Conservation (phyloP, 2,888 invertebrate species). For the Oscheius sp. region DNA sequence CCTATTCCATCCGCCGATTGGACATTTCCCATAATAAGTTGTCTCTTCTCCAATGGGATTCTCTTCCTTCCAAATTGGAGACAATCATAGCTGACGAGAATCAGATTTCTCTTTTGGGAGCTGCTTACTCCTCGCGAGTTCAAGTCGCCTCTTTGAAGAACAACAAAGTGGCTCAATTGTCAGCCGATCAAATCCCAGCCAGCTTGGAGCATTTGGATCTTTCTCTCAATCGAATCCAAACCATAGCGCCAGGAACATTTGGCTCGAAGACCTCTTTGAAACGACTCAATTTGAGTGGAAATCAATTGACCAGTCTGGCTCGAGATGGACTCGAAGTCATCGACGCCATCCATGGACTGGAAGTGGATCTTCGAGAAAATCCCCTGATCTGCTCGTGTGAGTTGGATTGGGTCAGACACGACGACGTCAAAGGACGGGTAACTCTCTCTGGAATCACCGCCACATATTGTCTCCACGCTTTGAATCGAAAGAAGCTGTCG, state of each 20-base stretch:
- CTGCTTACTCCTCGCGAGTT: slow-evolving; percentile 32
- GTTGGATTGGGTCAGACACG: slow-evolving; percentile 87
- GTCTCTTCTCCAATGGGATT: slow-evolving; percentile 42
- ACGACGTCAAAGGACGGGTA: slow-evolving; percentile 72
- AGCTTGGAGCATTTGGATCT: slow-evolving; percentile 47
- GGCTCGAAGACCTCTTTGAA: slow-evolving; percentile 40
- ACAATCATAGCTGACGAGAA: slow-evolving; percentile 47
- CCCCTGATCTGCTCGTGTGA: slow-evolving; percentile 88
- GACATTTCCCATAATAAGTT: slow-evolving; percentile 49
- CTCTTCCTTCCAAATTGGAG: slow-evolving; percentile 47
- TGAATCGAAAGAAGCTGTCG: slow-evolving; percentile 73
- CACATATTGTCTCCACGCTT: slow-evolving; percentile 83
- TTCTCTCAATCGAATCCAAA: slow-evolving; percentile 34
- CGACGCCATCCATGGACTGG: slow-evolving; percentile 40
- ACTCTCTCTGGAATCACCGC: slow-evolving; percentile 84
- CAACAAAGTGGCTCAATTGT: slow-evolving; percentile 51
- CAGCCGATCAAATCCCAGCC: slow-evolving; percentile 51
- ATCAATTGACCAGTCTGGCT: slow-evolving; percentile 35
- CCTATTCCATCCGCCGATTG: slow-evolving; percentile 33
- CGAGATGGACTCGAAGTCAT: slow-evolving; percentile 38
- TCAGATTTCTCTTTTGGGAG: slow-evolving; percentile 46
- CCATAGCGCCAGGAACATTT: slow-evolving; percentile 32
- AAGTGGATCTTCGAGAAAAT: slow-evolving; percentile 76
- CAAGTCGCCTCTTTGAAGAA: slow-evolving; percentile 40
- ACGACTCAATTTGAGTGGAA: slow-evolving; percentile 39